Evolutionary conservation across 2,888 invertebrate species (phyloP).

Genomic region (Tenodera sinensis): DNA sequence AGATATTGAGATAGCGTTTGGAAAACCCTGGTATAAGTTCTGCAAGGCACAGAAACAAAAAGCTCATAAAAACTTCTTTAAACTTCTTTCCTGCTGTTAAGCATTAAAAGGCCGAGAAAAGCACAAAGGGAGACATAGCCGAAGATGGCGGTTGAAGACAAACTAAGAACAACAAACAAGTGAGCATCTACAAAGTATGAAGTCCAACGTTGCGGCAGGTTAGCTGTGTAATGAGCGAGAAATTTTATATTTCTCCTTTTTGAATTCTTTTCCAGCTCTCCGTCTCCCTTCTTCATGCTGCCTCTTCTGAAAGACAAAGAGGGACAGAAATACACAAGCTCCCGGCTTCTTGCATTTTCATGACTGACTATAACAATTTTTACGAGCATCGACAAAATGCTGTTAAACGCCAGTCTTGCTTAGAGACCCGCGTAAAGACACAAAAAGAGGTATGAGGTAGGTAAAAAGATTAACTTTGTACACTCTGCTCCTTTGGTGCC

Average conservation of each 20-base stretch:
- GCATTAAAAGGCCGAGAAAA: background rate
- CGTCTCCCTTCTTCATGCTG: background rate
- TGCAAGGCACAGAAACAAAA: background rate
- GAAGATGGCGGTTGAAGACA: background rate
- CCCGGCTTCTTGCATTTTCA: background rate
- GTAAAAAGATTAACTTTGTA: background rate
- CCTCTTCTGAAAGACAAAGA: background rate
- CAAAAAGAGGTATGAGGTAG: background rate
- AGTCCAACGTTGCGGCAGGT: background rate
- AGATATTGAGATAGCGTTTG: background rate
- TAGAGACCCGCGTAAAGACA: background rate
- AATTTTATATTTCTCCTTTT: background rate
- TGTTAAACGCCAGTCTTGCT: background rate
- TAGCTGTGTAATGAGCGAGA: background rate
- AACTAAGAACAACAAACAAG: background rate
- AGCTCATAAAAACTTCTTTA: background rate
- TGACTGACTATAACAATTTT: conserved; percentile 12
- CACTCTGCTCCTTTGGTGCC: background rate
- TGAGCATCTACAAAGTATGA: background rate
- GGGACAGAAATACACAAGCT: background rate
- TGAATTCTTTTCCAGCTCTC: background rate
- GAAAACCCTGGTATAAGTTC: background rate
- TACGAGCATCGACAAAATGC: conserved; percentile 13
- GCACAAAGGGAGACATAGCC: background rate
- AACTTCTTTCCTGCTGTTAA: background rate